Base-by-base conservation (phyloP, 2,888 invertebrate species). In the Peribatodes rhomboidaria region DNA sequence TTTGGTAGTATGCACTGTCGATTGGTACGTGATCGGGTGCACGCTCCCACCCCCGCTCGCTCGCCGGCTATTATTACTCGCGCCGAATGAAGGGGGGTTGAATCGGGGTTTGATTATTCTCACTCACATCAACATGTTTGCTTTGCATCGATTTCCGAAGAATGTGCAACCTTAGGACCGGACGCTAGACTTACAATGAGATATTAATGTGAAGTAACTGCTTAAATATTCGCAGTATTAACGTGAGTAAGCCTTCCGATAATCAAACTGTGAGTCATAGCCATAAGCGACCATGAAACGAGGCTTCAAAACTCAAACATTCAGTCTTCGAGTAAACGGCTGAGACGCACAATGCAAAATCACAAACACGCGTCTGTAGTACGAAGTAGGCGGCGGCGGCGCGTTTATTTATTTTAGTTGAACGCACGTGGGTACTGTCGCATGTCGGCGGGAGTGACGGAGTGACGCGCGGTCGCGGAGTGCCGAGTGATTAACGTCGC, bases 71-170 rank as follows among this genome's bases (percentile, higher is more conserved):
- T 89, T 91, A 90, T 89, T 88, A 87, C 87, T 81, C 77, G 82
- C 78, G 77, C 73, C 78, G 79, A 76, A 78, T 75, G 76, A 75
- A 76, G 79, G 84, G 86, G 88, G 90, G 87, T 85, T 81, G 85
- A 81, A 83, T 84, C 83, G 83, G 84, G 84, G 83, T 84, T 86
- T 86, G 86, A 89, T 89, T 88, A 90, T 90, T 89, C 89, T 85
- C 90, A 88, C 88, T 86, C 90, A 87, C 87, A 91, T 90, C 87
- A 89, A 89, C 87, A 85, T 90, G 88, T 88, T 88, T 87, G 88
- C 85, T 76, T 86, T 86, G 85, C 89, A 90, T 92, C 90, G 91
- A 92, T 92, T 90, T 84, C 72, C 66, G 65, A 73, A 75, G 57
- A 64, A 58, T 63, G 46, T 57, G 54, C 55, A 58, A 58, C 41